Evolutionary conservation across 2,797 vertebrate species (phyloP), one percentile per base, ranked within the genome.

Genomic region (Mycteria americana): DNA sequence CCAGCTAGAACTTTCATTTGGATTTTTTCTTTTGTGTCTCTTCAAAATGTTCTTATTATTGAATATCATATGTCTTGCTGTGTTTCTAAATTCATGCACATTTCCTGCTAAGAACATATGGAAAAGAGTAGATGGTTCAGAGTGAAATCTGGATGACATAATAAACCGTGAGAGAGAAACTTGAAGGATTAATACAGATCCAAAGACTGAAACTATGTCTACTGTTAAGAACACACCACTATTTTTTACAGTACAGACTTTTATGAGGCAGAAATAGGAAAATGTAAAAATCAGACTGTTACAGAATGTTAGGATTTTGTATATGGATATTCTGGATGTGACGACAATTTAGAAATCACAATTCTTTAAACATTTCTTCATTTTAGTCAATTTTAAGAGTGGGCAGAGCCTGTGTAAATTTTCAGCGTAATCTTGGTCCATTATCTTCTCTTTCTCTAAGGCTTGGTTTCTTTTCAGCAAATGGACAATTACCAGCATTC

Each of bases 101-200:
- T 97, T 97, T 97, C 96, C 95, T 97, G 91, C 94, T 97, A 95
- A 74, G 91, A 97, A 97, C 97, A 97, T 96, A 95, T 98, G 97
- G 97, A 96, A 97, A 97, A 98, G 90, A 93, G 86, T 97, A 96
- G 95, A 97, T 96, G 94, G 85, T 94, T 96, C 94, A 94, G 92
- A 96, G 53, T 87, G 92, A 97, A 97, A 93, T 95, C 93, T 95
- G 89, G 87, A 96, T 97, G 95, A 94, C 96, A 91, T 97, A 95
- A 93, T 97, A 97, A 97, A 96, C 93, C 70, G 10, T 86, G 95
- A 95, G 96, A 97, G 95, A 97, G 91, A 91, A 97, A 93, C 90
- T 90, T 72, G 67, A 92, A 95, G 95, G 95, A 96, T 94, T 97
- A 97, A 96, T 94, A 46, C 43, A 91, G 89, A 92, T 91, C 80